These are phyloP conservation scores for Cisticola juncidis DNA, from an alignment of 2,113 vertebrate genomes.

Conservation along the genomic window DNA sequence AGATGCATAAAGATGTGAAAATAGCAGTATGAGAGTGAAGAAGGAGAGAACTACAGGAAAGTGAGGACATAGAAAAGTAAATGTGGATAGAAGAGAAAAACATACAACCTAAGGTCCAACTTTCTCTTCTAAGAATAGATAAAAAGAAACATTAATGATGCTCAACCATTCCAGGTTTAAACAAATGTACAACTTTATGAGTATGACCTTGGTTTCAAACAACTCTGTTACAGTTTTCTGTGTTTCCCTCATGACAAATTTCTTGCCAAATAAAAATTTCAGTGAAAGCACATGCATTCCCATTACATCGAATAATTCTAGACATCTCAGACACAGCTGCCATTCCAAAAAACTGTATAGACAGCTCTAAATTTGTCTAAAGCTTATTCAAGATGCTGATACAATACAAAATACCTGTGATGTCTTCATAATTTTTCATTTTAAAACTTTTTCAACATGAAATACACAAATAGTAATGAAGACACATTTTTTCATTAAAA, in stretches of 20 bases:
- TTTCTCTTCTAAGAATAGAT: background rate
- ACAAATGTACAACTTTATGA: background rate
- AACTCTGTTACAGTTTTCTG: background rate
- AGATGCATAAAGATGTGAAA: background rate
- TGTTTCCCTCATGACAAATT: background rate
- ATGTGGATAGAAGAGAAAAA: background rate
- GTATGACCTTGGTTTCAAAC: background rate
- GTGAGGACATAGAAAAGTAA: background rate
- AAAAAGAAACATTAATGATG: background rate
- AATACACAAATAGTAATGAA: background rate
- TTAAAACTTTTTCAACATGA: background rate
- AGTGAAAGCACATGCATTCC: background rate
- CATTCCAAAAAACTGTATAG: background rate
- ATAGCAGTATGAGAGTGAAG: background rate
- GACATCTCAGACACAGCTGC: background rate
- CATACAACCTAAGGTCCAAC: background rate
- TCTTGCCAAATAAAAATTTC: background rate
- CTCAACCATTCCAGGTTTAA: background rate
- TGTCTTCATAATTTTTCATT: background rate
- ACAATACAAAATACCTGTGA: background rate
- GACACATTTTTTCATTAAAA: background rate
- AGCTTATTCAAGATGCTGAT: background rate
- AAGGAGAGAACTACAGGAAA: background rate
- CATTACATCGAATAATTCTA: background rate
- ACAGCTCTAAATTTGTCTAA: slow-evolving; percentile 5